phyloP scores from a whole-genome alignment of 2,888 invertebrate genomes.

The Mesoligia furuncula region DNA sequence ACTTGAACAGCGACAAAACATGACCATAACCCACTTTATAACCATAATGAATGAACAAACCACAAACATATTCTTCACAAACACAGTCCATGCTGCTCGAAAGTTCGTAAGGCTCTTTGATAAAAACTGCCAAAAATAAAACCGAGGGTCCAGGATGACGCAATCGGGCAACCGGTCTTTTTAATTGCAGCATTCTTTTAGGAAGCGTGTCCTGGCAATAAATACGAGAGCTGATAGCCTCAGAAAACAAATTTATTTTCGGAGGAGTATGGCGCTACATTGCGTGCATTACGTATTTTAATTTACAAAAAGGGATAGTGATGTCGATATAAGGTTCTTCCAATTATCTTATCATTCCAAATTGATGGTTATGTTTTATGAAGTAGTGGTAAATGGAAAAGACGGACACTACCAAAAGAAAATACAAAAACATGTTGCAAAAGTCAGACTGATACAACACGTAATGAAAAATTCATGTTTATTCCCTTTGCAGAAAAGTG shows the following conservation, averaged over 20 bases:
- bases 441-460: neutral
- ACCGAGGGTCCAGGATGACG: constrained; percentile 57
- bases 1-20: neutral
- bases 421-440: neutral
- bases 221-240: constrained; percentile 46
- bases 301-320: constrained; percentile 20
- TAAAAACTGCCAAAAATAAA: constrained; percentile 62
- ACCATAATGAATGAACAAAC: constrained; percentile 24
- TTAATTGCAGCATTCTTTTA: constrained; percentile 62
- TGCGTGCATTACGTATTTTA: constrained; percentile 17
- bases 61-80: constrained; percentile 8
- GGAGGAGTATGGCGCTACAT: constrained; percentile 24
- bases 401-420: too few relatives aligned
- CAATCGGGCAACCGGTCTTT: constrained; percentile 58
- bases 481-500: constrained; percentile 9
- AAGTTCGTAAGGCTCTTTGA: constrained; percentile 32
- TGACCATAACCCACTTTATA: neutral
- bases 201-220: constrained; percentile 49
- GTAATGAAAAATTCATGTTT: constrained; percentile 23
- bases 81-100: neutral
- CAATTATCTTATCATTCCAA: neutral
- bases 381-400: neutral
- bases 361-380: neutral
- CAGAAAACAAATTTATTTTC: constrained; percentile 38
- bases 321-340: constrained; percentile 12